Evolutionary conservation across 2,888 invertebrate species (phyloP).

Genomic region (Lepidocyrtinus sp.): DNA sequence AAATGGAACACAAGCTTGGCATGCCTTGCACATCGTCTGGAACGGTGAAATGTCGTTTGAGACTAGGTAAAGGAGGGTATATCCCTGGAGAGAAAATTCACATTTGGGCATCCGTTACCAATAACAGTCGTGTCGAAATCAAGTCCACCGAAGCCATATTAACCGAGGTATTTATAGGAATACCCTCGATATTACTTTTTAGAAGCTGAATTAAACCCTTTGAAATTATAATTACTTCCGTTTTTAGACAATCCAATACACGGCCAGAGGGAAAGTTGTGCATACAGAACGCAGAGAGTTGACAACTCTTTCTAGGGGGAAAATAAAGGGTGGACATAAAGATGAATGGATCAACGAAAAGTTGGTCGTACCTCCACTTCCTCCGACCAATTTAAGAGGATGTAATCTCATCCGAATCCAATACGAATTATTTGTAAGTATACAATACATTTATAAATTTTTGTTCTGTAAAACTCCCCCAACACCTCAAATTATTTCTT

Average conservation of each 20-base stretch:
- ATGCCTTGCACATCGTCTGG: constrained; percentile 89
- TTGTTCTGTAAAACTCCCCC: constrained; percentile 6
- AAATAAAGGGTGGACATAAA: constrained; percentile 84
- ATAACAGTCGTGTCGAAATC: constrained; percentile 88
- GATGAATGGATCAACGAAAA: constrained; percentile 92
- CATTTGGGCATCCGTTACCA: constrained; percentile 87
- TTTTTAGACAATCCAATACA: constrained; percentile 87
- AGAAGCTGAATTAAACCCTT: not conserved
- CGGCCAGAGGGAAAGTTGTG: constrained; percentile 87
- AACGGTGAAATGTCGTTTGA: constrained; percentile 87
- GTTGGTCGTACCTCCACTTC: constrained; percentile 92
- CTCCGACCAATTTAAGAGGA: constrained; percentile 93
- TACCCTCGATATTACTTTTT: not conserved
- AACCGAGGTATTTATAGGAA: constrained; percentile 77
- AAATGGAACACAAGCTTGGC: constrained; percentile 91
- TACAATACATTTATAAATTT: not conserved
- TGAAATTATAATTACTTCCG: not conserved
- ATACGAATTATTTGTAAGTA: constrained; percentile 91
- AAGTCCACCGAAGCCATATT: constrained; percentile 89
- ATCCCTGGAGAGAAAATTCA: constrained; percentile 93
- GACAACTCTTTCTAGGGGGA: constrained; percentile 84
- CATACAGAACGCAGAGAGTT: constrained; percentile 90
- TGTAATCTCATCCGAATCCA: constrained; percentile 94
- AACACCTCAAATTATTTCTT: constrained; percentile 69
- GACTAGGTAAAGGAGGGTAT: constrained; percentile 92